Percentiles rank a stretch among this genome's conserved stretches.
phyloP scores from a whole-genome alignment of 1,140 invertebrate species.

The Drosophila lacteicornis region DNA sequence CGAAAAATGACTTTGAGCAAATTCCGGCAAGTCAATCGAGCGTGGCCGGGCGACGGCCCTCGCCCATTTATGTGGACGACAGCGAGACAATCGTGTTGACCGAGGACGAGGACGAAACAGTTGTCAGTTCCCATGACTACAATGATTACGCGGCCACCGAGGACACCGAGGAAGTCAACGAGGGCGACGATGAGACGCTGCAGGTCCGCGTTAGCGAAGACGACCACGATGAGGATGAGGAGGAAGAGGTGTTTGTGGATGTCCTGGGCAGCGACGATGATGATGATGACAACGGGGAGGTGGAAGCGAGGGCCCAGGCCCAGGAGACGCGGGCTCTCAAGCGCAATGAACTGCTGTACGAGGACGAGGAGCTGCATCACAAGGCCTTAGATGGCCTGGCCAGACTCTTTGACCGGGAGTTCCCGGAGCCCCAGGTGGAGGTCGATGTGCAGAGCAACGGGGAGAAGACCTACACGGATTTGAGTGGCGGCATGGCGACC shows the following conservation, averaged over 20 bases:
- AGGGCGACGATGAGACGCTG: slow-evolving; percentile 36
- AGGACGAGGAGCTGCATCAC: slow-evolving; percentile 78
- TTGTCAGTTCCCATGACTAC: slow-evolving; percentile 84
- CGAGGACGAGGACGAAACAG: slow-evolving; percentile 83
- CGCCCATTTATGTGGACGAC: slow-evolving; percentile 69
- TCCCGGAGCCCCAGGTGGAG: slow-evolving; percentile 25
- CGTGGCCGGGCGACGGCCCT: slow-evolving; percentile 32
- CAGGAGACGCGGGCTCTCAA: slow-evolving; percentile 62
- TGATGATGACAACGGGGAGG: slow-evolving; percentile 49
- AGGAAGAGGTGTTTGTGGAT: slow-evolving; percentile 54
- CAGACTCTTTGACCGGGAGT: slow-evolving; percentile 76
- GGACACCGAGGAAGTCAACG: slow-evolving; percentile 57
- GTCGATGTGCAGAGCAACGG: slow-evolving; percentile 42
- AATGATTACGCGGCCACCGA: slow-evolving; percentile 59
- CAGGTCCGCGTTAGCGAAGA: slow-evolving; percentile 39
- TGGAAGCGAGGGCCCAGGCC: neutral
- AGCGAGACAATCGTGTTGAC: slow-evolving; percentile 83
- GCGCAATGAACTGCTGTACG: slow-evolving; percentile 75
- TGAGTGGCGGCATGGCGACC: slow-evolving; percentile 81
- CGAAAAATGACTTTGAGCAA: slow-evolving; percentile 75
- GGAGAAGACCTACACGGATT: slow-evolving; percentile 86
- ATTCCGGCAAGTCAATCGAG: slow-evolving; percentile 81
- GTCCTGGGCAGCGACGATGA: slow-evolving; percentile 39
- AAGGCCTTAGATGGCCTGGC: slow-evolving; percentile 79
- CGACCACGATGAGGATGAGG: slow-evolving; percentile 51